Conservation (phyloP, 2,797 vertebrate species). For the Brotula barbata region DNA sequence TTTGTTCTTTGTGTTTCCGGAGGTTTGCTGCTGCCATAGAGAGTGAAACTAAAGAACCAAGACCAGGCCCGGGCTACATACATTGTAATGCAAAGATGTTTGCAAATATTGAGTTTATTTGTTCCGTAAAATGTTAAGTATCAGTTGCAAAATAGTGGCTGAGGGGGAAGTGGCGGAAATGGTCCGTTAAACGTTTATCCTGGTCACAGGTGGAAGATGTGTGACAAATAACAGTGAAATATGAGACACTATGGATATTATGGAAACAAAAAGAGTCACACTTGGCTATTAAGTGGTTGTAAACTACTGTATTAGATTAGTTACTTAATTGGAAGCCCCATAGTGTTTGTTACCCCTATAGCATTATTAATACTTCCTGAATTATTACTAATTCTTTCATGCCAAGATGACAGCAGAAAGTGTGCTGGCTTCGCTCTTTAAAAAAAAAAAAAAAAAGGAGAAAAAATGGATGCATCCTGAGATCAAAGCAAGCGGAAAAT, state of each 20-base stretch:
- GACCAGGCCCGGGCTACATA: constrained; percentile 30
- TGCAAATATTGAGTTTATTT: constrained; percentile 34
- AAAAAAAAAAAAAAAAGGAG: constrained; percentile 19
- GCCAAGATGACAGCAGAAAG: constrained; percentile 26
- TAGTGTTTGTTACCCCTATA: constrained; percentile 42
- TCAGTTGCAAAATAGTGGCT: constrained; percentile 28
- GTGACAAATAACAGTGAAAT: constrained; percentile 26
- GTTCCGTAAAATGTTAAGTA: constrained; percentile 35
- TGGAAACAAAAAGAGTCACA: too few relatives aligned
- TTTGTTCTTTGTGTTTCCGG: constrained; percentile 47
- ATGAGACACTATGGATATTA: not conserved
- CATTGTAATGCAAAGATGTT: constrained; percentile 26
- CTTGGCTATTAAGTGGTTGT: too few relatives aligned
- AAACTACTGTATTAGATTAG: constrained; percentile 33
- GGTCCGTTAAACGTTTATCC: constrained; percentile 18
- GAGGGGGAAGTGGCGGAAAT: constrained; percentile 4
- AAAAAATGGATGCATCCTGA: constrained; percentile 20
- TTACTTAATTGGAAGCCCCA: constrained; percentile 31
- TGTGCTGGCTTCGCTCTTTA: constrained; percentile 19
- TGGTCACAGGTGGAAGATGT: not conserved
- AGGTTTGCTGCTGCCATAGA: constrained; percentile 33
- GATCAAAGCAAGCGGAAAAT: constrained; percentile 56
- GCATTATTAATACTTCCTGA: constrained; percentile 52
- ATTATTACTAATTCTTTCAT: constrained; percentile 24
- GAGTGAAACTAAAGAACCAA: constrained; percentile 18